Percentiles rank a stretch among this genome's conserved stretches.
Conservation (phyloP, 2,113 vertebrate species). For the Mesembrinibis cayennensis region DNA sequence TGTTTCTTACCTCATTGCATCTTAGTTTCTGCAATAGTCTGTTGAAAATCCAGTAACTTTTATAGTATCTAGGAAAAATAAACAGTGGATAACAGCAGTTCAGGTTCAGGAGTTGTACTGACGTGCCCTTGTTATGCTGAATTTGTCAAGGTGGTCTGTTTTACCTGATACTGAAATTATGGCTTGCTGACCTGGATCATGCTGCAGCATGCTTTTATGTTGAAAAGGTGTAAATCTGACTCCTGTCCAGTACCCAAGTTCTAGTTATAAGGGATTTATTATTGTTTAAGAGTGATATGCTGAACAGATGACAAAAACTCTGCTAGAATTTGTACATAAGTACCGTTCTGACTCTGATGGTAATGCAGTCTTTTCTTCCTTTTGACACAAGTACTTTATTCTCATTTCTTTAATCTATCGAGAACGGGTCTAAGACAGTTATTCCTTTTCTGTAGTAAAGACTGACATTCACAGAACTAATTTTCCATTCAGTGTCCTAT, state of each 20-base stretch:
- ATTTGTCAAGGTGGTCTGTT: background rate
- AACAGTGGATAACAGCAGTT: background rate
- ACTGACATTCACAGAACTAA: background rate
- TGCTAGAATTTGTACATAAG: background rate
- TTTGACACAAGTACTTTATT: background rate
- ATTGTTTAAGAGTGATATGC: background rate
- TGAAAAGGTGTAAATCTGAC: background rate
- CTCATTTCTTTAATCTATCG: background rate
- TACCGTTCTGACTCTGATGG: background rate
- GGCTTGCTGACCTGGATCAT: background rate
- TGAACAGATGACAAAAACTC: background rate
- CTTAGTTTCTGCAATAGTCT: background rate
- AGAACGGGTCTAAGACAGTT: background rate
- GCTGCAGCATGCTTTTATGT: background rate
- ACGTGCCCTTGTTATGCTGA: background rate
- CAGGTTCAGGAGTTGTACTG: background rate
- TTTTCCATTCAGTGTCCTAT: background rate
- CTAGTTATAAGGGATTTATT: background rate
- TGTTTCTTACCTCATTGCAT: background rate
- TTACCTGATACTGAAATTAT: background rate
- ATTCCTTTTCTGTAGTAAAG: background rate
- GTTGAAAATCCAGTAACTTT: background rate
- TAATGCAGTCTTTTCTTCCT: background rate
- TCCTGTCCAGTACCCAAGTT: background rate
- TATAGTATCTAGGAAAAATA: background rate